Evolutionary conservation across 2,888 invertebrate species (phyloP), one percentile per base, ranked within the genome.

Genomic region (Philonicus albiceps): DNA sequence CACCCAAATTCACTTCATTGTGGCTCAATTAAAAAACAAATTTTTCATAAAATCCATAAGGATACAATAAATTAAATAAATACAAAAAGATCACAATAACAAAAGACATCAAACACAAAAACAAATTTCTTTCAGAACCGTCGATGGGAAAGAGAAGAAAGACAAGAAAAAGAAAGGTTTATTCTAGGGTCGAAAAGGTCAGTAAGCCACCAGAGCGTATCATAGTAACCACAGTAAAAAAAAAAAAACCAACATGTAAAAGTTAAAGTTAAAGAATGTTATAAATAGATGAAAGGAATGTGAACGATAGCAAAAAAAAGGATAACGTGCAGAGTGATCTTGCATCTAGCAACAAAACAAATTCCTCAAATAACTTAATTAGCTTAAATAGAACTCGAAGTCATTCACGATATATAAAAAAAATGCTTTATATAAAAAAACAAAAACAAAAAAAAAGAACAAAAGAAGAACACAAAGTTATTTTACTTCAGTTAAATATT

Each of bases 161-260:
- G 96, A 94, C 92, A 96, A 96, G 94, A 97, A 97, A 95, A 96
- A 96, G 94, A 97, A 97, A 94, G 96, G 97, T 92, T 95, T 97
- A 93, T 97, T 97, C 93, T 97, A 96, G 94, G 34, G 72, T 73
- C 73, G 37, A 84, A 84, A 37, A 27, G 84, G 73, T 84, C 73
- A 43, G 43, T 73, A n/a, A 84, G 72, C 55, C 55, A 30, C n/a
- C 34, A 74, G 74, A 74, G 8, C 55, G 34, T 31, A 22, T 55
- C 49, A 64, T 37, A 43, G 76, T 40, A 40, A 43, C 34, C 76
- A 40, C 34, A 22, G 27, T 43, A 37, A 76, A 76, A 76, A n/a
- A n/a, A n/a, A n/a, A n/a, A n/a, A n/a, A n/a, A n/a, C n/a, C n/a
- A n/a, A n/a, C n/a, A n/a, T 76, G 76, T 76, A 37, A 40, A 37